A percentile compares a stretch with the other conserved stretches of the same genome.
Evolutionary conservation across 2,113 vertebrate species (phyloP).

Genomic region (Chelonoidis abingdonii): DNA sequence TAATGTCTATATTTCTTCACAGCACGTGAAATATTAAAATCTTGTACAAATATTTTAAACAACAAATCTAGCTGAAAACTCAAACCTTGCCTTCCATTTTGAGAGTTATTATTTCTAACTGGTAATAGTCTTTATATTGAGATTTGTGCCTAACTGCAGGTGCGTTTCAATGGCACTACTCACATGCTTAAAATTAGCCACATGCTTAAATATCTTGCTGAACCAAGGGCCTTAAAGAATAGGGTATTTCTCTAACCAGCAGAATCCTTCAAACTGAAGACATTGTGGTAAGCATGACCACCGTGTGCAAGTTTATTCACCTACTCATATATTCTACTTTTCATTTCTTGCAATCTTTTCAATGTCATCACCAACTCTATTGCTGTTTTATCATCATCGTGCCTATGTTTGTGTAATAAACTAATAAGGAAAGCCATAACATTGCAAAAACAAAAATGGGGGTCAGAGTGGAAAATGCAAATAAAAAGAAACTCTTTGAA

Average conservation of each 20-base stretch:
- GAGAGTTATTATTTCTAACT: neutral
- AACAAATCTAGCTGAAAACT: neutral
- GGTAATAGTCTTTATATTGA: neutral
- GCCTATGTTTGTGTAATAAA: neutral
- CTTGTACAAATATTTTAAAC: neutral
- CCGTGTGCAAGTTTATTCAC: neutral
- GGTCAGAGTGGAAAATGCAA: neutral
- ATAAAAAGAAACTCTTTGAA: neutral
- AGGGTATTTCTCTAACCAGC: neutral
- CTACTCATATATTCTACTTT: neutral
- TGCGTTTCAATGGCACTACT: neutral
- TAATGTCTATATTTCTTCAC: neutral
- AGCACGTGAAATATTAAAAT: neutral
- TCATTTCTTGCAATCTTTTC: neutral
- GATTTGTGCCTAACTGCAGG: neutral
- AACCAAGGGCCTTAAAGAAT: neutral
- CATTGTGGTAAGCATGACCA: neutral
- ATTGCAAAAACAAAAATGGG: neutral
- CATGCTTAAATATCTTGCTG: neutral
- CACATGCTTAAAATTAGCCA: neutral
- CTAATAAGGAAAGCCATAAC: neutral
- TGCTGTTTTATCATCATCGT: neutral
- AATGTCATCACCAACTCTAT: neutral
- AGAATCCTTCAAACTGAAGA: neutral
- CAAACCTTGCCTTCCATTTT: neutral